Conservation (phyloP, 2,797 vertebrate species). For the Gymnodraco acuticeps region DNA sequence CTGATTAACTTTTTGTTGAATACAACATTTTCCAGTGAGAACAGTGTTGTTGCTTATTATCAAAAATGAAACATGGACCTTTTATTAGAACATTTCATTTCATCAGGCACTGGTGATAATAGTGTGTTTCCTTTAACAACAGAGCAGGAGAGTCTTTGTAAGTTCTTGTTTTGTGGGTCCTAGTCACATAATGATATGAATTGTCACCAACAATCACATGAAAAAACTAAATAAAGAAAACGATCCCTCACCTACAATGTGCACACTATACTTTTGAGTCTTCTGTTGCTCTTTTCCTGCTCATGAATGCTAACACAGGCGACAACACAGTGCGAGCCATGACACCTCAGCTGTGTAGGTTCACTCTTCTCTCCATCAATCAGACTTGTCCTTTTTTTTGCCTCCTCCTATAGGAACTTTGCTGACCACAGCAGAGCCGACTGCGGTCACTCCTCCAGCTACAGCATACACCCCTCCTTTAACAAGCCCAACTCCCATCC, state of each 20-base stretch:
- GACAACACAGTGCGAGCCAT: conserved; percentile 33
- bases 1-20: conserved; percentile 29
- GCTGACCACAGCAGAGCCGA: conserved; percentile 93
- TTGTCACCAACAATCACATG: conserved; percentile 30
- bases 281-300: conserved; percentile 50
- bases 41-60: conserved; percentile 12
- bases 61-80: conserved; percentile 51
- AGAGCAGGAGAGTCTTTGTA: conserved; percentile 50
- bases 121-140: conserved; percentile 43
- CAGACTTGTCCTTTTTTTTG: conserved; percentile 99
- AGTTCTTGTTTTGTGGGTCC: conserved; percentile 37
- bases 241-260: conserved; percentile 54
- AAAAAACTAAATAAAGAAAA: conserved; percentile 15
- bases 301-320: conserved; percentile 50
- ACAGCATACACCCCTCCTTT: conserved; percentile 94
- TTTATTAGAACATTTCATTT: conserved; percentile 41
- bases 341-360: conserved; percentile 23
- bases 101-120: conserved; percentile 42
- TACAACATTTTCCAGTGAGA: conserved; percentile 25
- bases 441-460: conserved; percentile 92
- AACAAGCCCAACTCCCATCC: conserved; percentile 92
- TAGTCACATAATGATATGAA: conserved; percentile 30
- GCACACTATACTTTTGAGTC: conserved; percentile 62
- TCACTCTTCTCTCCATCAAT: conserved; percentile 82
- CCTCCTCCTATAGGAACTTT: conserved; percentile 94